Evolutionary conservation across 2,888 invertebrate genomes (phyloP), one percentile per base, ranked within the genome.

Genomic region (Apoderus coryli): DNA sequence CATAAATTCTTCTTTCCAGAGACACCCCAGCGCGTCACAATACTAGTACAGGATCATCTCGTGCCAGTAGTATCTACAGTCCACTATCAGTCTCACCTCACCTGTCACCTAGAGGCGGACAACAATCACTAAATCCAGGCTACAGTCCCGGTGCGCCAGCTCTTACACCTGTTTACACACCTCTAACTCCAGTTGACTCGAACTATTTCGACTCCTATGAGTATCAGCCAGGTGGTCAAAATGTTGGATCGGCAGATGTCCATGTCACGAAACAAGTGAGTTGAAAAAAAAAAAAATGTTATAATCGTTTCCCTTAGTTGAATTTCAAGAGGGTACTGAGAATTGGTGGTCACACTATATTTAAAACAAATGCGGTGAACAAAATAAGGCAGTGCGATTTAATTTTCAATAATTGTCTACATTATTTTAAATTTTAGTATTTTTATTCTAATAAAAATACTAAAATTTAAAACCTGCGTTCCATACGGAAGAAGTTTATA

Each of bases 181-280:
- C 58, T 2, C 47, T 58, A 27, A 52, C 56, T 2, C 53, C 59
- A 3, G 38, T 57, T 29, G 56, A 57, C 33, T 48, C 54, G 30
- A 49, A 54, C 28, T 54, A 55, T 32, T 56, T 54, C 37, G 49
- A 53, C 16, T 29, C 41, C 3, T 44, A 49, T 39, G 54, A 56
- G 16, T 41, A 42, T 26, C 40, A 36, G 7, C 39, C 44, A 11
- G 42, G 43, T 4, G 7, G 11, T 31, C 22, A 10, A 34, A n/a
- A n/a, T n/a, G 24, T 29, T 14, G 32, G 28, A 14, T 16, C 19
- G 13, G 22, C n/a, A 9, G 56, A 57, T 22, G 37, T 53, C 40
- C 67, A 68, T 31, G 65, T 71, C 29, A 57, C 57, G 19, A 67
- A 64, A 49, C 70, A 71, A 66, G 70, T 70, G 45, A 57, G 57